Evolutionary conservation across 2,797 vertebrate genomes (phyloP), one percentile per base, ranked within the genome.

Genomic region (Pseudotriccus pelzelni): DNA sequence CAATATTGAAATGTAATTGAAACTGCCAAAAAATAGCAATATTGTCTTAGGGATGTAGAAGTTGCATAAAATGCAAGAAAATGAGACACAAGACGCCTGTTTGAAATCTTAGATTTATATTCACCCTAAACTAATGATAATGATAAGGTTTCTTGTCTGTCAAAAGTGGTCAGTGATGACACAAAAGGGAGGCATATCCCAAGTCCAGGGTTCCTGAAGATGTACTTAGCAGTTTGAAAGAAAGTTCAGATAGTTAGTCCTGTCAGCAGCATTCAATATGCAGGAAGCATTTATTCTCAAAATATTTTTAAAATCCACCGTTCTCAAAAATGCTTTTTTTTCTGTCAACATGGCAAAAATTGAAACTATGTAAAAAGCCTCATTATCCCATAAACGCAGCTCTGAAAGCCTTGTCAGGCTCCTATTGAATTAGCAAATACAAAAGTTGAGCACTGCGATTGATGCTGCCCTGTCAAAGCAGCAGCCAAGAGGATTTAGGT

Each of bases 401-500:
- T 60, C 66, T 93, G 81, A 95, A 94, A 97, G 60, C 46, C 75
- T 95, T 96, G 96, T 96, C 92, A 94, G 89, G 59, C 89, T 90
- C 74, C 87, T 96, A 96, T 93, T 96, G 93, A 97, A 96, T 97
- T 97, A 97, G 64, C 79, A 96, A 96, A 92, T 32, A 96, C 93
- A 97, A 96, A 96, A 96, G 90, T 80, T 78, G 74, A 94, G 77
- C 78, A 7, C 43, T 94, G 93, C 93, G 91, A 97, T 97, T 97
- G 93, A 97, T 96, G 93, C 73, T 90, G 90, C 77, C 68, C 93
- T 97, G 91, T 74, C 95, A 96, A 84, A 97, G 77, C 93, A 86
- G 89, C 81, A 95, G 91, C 94, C 94, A 95, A 94, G 91, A 96
- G 94, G 96, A 97, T 97, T 97, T 97, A 94, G 94, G 87, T 89